A percentile compares a stretch with the other conserved stretches of the same genome.
phyloP scores from a whole-genome alignment of 2,113 vertebrate species.

The Sylvietta virens region DNA sequence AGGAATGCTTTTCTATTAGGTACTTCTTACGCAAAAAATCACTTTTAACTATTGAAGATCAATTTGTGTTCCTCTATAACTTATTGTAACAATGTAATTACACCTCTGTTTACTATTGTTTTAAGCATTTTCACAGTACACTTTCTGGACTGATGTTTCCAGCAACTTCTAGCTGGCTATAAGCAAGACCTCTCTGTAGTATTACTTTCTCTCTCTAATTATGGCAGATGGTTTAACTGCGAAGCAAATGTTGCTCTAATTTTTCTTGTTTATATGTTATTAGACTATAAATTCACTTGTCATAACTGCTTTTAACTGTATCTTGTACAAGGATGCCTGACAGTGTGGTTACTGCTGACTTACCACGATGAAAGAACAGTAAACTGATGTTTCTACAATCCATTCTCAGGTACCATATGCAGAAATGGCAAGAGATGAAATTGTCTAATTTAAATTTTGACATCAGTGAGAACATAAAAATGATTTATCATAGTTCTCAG shows the following conservation, averaged over 20 bases:
- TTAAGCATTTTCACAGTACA: neutral
- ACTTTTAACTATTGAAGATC: neutral
- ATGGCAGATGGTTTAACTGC: conserved; percentile 6
- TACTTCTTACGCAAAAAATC: neutral
- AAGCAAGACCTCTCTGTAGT: neutral
- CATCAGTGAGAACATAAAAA: neutral
- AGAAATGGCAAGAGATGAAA: neutral
- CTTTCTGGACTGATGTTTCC: conserved; percentile 25
- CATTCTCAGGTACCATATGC: neutral
- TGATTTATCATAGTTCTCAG: neutral
- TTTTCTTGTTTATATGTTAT: conserved; percentile 12
- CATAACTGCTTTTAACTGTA: neutral
- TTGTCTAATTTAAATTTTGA: neutral
- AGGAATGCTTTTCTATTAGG: neutral
- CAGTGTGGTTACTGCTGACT: neutral
- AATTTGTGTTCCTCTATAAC: neutral
- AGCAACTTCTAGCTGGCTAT: conserved; percentile 4
- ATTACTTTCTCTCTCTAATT: conserved; percentile 39
- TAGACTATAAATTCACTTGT: neutral
- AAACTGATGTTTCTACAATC: neutral
- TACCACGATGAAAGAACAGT: neutral
- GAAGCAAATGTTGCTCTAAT: neutral
- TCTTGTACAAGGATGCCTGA: neutral
- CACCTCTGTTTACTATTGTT: neutral
- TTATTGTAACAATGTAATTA: neutral